Base-by-base conservation (phyloP, 2,113 vertebrate species). In the Mesoclemmys tuberculata region DNA sequence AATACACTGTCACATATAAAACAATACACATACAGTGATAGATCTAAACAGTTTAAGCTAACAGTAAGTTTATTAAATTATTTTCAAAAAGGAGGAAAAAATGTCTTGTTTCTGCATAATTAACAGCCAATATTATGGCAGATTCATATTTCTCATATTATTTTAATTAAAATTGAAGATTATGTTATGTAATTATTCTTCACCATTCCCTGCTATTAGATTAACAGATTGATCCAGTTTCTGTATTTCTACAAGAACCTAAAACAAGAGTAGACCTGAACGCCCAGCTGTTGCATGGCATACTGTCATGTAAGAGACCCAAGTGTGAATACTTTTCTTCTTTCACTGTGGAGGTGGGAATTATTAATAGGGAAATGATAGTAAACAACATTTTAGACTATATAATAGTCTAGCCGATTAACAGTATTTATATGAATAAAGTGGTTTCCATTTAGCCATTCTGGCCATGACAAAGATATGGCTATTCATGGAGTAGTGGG, bases 141-240 rank as follows among this genome's bases (percentile, higher is more conserved):
- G 78, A 79, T 88, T 51, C 58, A 7, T 94, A 78, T 84, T 87
- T 92, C 92, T 68, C 71, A 71, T 93, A 93, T 91, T 96, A 93
- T 93, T 95, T 96, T 95, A 82, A 93, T 79, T 90, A 88, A 80
- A 90, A 94, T 94, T 94, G 92, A 96, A 97, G 88, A 79, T 95
- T 31, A 85, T 96, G 52, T 93, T 96, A 77, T 92, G 93, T 95
- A 93, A 91, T 94, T 77, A 96, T 91, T 95, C 87, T 94, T 97
- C 92, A 96, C 61, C 35, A 74, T 21, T 27, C 92, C 54, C 77
- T 54, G 61, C 71, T 90, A 82, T 95, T 96, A 86, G 89, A 78
- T 93, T 88, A 92, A 90, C 93, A 93, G 95, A 92, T 88, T 91
- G 46, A 87, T 95, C 80, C 87, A 95, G 92, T 87, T 84, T 78